Evolutionary conservation across 2,888 invertebrate species (phyloP).

Genomic region (Rhagonycha fulva): DNA sequence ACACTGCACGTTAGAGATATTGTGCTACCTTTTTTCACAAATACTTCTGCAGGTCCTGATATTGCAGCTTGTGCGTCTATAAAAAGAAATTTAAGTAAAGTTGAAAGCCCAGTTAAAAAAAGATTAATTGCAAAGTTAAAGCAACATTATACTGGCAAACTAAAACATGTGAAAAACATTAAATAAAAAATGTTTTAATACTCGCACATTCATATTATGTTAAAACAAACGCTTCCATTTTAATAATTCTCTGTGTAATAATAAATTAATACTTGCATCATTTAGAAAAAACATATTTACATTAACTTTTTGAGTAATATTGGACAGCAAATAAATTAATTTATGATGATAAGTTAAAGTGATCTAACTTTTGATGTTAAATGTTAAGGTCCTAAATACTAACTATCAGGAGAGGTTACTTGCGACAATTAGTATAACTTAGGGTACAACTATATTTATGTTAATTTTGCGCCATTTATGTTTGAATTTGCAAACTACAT

Average conservation of each 20-base stretch:
- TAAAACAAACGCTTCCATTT: background rate
- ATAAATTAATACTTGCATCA: background rate
- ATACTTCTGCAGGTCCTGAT: constrained; percentile 83
- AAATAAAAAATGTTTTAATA: too few relatives aligned
- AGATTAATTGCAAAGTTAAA: background rate
- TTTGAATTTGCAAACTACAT: too few relatives aligned
- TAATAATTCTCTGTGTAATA: background rate
- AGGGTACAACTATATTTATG: too few relatives aligned
- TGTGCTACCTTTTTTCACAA: constrained; percentile 88
- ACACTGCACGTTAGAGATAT: constrained; percentile 88
- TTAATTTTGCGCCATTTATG: too few relatives aligned
- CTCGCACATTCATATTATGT: background rate
- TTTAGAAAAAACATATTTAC: background rate
- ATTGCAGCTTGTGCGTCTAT: constrained; percentile 87
- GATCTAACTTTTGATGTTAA: background rate
- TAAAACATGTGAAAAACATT: background rate
- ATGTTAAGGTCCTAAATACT: too few relatives aligned
- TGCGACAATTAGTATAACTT: too few relatives aligned
- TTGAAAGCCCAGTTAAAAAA: background rate
- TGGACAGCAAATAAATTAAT: background rate
- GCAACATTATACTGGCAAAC: background rate
- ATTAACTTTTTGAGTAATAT: background rate
- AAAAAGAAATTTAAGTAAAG: constrained; percentile 43
- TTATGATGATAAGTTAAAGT: background rate
- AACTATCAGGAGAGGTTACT: too few relatives aligned